phyloP scores from a whole-genome alignment of 2,888 invertebrate species.

The Cerastoderma edule region DNA sequence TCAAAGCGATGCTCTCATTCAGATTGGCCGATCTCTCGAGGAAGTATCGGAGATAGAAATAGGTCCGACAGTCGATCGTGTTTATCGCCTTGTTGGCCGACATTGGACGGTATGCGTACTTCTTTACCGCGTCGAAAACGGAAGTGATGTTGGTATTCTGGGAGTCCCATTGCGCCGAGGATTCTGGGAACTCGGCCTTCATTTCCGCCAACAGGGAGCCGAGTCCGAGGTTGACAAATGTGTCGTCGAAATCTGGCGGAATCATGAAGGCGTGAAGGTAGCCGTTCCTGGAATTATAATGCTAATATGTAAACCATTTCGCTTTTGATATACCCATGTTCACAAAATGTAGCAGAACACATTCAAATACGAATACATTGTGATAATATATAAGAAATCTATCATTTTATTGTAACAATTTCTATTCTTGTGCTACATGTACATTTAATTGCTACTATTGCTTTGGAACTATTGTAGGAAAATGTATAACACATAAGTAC shows the following conservation, averaged over 20 bases:
- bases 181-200: conserved; percentile 64
- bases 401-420: too few species aligned
- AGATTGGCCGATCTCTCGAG: conserved; percentile 64
- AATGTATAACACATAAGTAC: too few species aligned
- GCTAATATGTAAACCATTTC: neutral
- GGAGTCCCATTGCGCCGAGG: conserved; percentile 68
- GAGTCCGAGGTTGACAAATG: conserved; percentile 78
- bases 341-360: neutral
- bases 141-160: conserved; percentile 75
- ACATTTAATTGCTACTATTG: too few species aligned
- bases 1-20: conserved; percentile 69
- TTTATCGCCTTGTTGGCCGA: conserved; percentile 65
- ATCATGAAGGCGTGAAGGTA: conserved; percentile 71
- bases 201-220: conserved; percentile 72
- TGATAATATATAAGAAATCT: too few species aligned
- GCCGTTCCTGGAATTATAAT: conserved; percentile 45
- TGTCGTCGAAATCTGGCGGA: conserved; percentile 81
- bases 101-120: conserved; percentile 77
- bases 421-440: too few species aligned
- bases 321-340: neutral
- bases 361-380: too few species aligned
- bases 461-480: too few species aligned
- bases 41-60: conserved; percentile 75
- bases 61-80: conserved; percentile 76
- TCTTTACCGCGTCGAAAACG: conserved; percentile 72